These are phyloP conservation scores for Labroides dimidiatus DNA, from an alignment of 2,797 vertebrate genomes.

Conservation along the genomic window DNA sequence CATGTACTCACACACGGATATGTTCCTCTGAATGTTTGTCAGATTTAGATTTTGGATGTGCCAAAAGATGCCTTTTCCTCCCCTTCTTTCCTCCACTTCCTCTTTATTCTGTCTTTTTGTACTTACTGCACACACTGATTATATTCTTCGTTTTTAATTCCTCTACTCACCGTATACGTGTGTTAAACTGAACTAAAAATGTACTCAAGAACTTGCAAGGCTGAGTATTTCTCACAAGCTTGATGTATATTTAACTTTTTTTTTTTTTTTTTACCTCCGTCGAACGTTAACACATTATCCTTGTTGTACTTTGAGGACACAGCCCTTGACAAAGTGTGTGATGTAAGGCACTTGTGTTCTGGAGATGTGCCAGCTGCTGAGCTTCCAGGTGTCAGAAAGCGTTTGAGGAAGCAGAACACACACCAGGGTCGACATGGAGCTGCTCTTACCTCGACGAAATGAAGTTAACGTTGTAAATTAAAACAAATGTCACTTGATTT, in stretches of 20 bases:
- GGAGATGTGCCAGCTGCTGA: conserved; percentile 11
- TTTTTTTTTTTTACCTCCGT: not conserved
- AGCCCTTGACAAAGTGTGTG: conserved; percentile 9
- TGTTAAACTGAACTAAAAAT: too few species aligned
- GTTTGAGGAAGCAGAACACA: conserved; percentile 13
- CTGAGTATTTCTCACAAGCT: too few species aligned
- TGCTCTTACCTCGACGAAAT: not conserved
- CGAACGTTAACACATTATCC: not conserved
- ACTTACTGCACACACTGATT: too few species aligned
- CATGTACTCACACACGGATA: not conserved
- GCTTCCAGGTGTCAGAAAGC: conserved; percentile 26
- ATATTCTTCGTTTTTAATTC: not conserved
- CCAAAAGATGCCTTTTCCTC: not conserved
- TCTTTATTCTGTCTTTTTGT: not conserved
- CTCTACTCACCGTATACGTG: too few species aligned
- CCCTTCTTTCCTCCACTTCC: not conserved
- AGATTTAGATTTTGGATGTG: not conserved
- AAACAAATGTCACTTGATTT: too few species aligned
- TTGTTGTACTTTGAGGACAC: conserved; percentile 27
- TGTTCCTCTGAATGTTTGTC: conserved; percentile 11
- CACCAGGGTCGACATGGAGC: not conserved
- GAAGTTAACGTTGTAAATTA: too few species aligned
- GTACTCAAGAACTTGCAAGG: too few species aligned
- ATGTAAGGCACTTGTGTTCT: conserved; percentile 13
- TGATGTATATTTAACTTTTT: too few species aligned